Conservation (phyloP, 2,797 vertebrate species). For the Philypnodon macrostomus region DNA sequence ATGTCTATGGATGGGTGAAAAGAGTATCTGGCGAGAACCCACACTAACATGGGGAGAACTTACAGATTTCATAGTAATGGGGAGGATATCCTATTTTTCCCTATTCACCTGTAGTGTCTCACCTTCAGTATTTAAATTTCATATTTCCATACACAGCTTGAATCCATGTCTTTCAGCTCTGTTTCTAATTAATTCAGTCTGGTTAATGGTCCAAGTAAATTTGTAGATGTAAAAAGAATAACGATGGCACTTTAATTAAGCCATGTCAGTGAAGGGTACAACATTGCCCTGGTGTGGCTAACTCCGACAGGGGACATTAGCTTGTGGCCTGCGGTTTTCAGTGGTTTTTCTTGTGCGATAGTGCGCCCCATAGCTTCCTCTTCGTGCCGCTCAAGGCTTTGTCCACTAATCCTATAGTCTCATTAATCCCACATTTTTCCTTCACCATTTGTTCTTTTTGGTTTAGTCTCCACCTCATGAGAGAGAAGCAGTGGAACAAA, state of each 20-base stretch:
- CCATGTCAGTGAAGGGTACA: conserved; percentile 55
- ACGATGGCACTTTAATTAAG: conserved; percentile 63
- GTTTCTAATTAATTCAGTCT: conserved; percentile 67
- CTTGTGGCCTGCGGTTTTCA: conserved; percentile 39
- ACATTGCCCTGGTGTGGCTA: conserved; percentile 44
- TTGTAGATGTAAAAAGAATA: conserved; percentile 58
- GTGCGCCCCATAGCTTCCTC: conserved; percentile 20
- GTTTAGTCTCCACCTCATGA: conserved; percentile 12
- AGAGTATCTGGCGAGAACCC: no score
- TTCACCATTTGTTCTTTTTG: conserved; percentile 22
- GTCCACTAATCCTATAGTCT: conserved; percentile 45
- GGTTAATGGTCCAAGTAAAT: conserved; percentile 69
- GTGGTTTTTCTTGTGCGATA: conserved; percentile 28
- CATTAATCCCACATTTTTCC: conserved; percentile 35
- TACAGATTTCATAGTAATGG: no score
- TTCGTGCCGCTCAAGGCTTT: conserved; percentile 22
- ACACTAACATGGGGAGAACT: no score
- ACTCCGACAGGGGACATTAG: conserved; percentile 23
- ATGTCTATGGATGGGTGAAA: no score
- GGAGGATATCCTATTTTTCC: no score
- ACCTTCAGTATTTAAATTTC: conserved; percentile 28
- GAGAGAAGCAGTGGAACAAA: conserved; percentile 1
- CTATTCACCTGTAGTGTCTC: no score
- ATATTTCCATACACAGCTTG: conserved; percentile 55
- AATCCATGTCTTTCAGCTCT: conserved; percentile 47